Base-by-base conservation (phyloP, 2,113 vertebrate species). In the Bos taurus region DNA sequence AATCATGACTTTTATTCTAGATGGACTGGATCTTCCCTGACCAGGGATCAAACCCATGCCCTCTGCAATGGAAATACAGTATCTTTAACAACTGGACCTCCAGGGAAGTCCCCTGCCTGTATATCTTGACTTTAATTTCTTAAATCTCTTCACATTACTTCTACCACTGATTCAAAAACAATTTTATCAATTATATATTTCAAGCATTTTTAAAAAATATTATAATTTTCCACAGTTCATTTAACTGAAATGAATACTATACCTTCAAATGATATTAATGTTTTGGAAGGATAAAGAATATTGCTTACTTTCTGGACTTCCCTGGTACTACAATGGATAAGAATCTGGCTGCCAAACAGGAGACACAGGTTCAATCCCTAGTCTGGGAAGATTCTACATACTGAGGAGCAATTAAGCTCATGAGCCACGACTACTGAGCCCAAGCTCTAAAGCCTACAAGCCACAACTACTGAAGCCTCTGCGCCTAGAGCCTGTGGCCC, bases 181-280 rank as follows among this genome's bases (percentile, higher is more conserved):
- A 95, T 81, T 7, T 12, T 40, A 93, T 30, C 57, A 92, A 91
- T 81, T 54, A 56, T 14, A 95, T 28, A 95, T 33, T 56, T 90
- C 19, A 83, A 77, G 28, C 19, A 67, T n/a, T 67, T 67, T 19
- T 1, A 0, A 67, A n/a, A 67, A n/a, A n/a, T 86, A 90, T 36
- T 77, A n/a, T 10, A 11, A 87, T n/a, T 90, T 71, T 59, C 19
- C 21, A 85, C 26, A 85, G 91, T 95, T 95, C 67, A 89, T 57
- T 94, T 94, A 88, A 90, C n/a, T 81, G 17, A 97, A 94, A 92
- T 54, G 14, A 97, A 91, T 36, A 59, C 10, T 93, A 95, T 95
- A 84, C 25, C 43, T 95, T 90, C 54, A 88, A 97, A 6, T 57
- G 40, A 46, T 74, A 50, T 21, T 82, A 94, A 88, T 85, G 60